Percentiles rank a stretch among this genome's conserved stretches.
These are phyloP conservation scores for Trichogramma pretiosum DNA, from an alignment of 1,140 invertebrate genomes.

Conservation along the genomic window DNA sequence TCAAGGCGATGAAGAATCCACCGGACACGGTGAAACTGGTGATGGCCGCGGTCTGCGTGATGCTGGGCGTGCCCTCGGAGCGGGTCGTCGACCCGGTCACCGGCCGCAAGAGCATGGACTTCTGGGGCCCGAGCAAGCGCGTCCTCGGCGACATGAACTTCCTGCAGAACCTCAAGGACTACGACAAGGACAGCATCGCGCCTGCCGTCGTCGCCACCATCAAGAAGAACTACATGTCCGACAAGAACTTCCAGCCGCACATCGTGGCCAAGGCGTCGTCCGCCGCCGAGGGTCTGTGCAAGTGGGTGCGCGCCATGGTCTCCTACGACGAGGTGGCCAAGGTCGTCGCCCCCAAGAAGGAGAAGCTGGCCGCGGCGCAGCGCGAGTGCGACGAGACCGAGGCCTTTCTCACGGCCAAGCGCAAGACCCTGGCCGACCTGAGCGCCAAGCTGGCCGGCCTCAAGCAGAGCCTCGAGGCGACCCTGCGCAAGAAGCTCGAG, in stretches of 20 bases:
- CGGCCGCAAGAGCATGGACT: slow-evolving; percentile 58
- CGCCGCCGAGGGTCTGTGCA: slow-evolving; percentile 63
- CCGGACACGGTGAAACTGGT: slow-evolving; percentile 66
- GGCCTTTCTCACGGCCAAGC: slow-evolving; percentile 53
- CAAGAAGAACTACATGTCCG: slow-evolving; percentile 55
- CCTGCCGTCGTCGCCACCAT: slow-evolving; percentile 54
- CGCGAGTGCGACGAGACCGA: slow-evolving; percentile 52
- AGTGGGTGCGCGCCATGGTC: slow-evolving; percentile 67
- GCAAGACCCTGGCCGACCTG: slow-evolving; percentile 47
- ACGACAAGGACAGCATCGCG: slow-evolving; percentile 64
- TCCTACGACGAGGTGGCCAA: slow-evolving; percentile 64
- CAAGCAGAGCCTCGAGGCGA: slow-evolving; percentile 44
- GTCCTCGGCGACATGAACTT: slow-evolving; percentile 66
- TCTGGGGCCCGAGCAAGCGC: slow-evolving; percentile 66
- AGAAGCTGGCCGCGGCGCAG: slow-evolving; percentile 51
- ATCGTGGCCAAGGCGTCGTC: slow-evolving; percentile 63
- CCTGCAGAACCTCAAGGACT: slow-evolving; percentile 56
- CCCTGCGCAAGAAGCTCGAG: slow-evolving; percentile 48
- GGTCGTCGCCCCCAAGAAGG: slow-evolving; percentile 56
- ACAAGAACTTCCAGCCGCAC: slow-evolving; percentile 58
- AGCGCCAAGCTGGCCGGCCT: slow-evolving; percentile 53
- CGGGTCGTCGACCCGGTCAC: slow-evolving; percentile 50
- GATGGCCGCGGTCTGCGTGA: slow-evolving; percentile 69
- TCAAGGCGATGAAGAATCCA: slow-evolving; percentile 78
- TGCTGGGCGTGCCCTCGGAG: slow-evolving; percentile 59